A percentile compares a stretch with the other conserved stretches of the same genome.
These are phyloP conservation scores for Myrmecophaga tridactyla DNA, from an alignment of 2,113 vertebrate species.

Conservation along the genomic window DNA sequence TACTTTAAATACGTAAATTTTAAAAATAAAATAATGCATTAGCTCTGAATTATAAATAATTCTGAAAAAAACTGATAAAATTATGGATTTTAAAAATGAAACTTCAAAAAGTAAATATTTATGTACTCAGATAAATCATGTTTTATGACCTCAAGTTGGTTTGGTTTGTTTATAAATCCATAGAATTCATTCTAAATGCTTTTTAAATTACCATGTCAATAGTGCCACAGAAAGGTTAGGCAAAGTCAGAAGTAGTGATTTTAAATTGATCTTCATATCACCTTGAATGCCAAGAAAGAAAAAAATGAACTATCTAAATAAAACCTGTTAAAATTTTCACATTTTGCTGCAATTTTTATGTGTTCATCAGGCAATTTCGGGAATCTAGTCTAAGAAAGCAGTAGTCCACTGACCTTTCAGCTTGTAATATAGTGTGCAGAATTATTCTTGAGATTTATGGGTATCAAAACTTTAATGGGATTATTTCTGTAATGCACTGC, in stretches of 20 bases:
- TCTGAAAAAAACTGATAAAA: neutral
- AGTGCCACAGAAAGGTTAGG: neutral
- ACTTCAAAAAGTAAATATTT: neutral
- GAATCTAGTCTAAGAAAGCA: neutral
- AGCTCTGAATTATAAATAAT: neutral
- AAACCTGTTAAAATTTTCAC: constrained; percentile 46
- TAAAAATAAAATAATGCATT: neutral
- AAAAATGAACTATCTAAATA: constrained; percentile 32
- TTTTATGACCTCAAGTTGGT: neutral
- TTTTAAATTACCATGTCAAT: neutral
- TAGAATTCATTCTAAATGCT: neutral
- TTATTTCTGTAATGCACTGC: constrained; percentile 62
- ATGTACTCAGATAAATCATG: neutral
- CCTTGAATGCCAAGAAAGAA: neutral
- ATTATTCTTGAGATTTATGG: constrained; percentile 65
- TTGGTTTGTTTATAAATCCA: neutral
- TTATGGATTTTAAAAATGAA: neutral
- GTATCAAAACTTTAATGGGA: constrained; percentile 53
- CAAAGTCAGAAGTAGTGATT: neutral
- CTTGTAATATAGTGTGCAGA: neutral
- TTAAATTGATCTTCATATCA: constrained; percentile 19
- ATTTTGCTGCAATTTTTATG: neutral
- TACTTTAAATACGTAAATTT: neutral
- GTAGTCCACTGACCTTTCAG: constrained; percentile 51
- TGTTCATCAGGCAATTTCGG: constrained; percentile 34